Evolutionary conservation across 2,888 invertebrate species (phyloP), one percentile per base, ranked within the genome.

Genomic region (Physocephala rufipes): DNA sequence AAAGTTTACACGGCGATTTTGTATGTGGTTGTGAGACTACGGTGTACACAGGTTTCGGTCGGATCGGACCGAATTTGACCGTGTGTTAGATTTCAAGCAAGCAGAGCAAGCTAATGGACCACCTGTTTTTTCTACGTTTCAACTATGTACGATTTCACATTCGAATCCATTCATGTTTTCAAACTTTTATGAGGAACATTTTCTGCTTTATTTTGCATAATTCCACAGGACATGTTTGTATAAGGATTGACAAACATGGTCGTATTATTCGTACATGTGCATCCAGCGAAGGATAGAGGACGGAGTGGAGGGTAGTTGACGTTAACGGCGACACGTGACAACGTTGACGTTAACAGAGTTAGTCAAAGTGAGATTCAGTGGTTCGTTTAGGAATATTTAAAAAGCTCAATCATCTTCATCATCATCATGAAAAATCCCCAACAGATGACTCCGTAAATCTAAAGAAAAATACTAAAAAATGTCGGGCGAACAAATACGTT

Each of bases 121-220:
- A 65, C 65, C 65, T 36, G 36, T 36, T 36, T 36, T 36, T 36
- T n/a, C n/a, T 36, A 9, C 36, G 4, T 36, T 36, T 36, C 9
- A n/a, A n/a, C n/a, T 9, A 36, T 65, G 65, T 65, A 51, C 65
- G 3, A 47, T 9, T 4, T 7, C 30, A 15, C 24, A 26, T 63
- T n/a, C 30, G 65, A 65, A 26, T 64, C 24, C 45, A 64, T 26
- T 49, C 47, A 47, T 65, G 65, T 51, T n/a, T n/a, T 12, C 19
- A 51, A 65, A 51, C 51, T 65, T 65, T 49, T 51, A 51, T 65
- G 63, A 47, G 45, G 7, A 47, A 45, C 45, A 21, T 63, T 45
- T 63, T 5, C 45, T 47, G 47, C 26, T 63, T 63, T 47, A 47
- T 45, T 63, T 63, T 63, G 63, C 63, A 63, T 63, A 63, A 45